Base-by-base conservation (phyloP, 92 coral and sea anemone species). In the Umimayanthus chanpuru region DNA sequence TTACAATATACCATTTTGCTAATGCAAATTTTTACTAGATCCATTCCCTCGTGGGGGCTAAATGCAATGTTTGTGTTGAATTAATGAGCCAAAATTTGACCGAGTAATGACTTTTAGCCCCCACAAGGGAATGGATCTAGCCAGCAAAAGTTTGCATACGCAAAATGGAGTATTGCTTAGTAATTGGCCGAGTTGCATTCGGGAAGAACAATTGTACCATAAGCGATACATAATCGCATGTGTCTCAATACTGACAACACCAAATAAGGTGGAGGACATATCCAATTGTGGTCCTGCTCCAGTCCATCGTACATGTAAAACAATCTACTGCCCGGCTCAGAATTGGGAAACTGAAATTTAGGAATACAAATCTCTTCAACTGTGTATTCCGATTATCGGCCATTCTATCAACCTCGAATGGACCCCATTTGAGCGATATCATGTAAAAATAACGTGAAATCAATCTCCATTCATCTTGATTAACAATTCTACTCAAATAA, bases 341-440 rank as follows among this genome's bases (percentile, higher is more conserved):
- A 43, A 21, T 80, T 76, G 2, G 87, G 90, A 47, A 88, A 90
- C 92, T 88, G 80, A 74, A 86, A 86, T 65, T 80, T 80, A 20
- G 74, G 68, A 73, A 86, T 79, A n/a, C n/a, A 41, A 90, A 86
- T 36, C 92, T 65, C 11, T 10, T 39, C 58, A 90, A 85, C 79
- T 86, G 90, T 20, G 78, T 23, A 47, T 86, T 86, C n/a, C n/a
- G 68, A 67, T 85, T 77, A 66, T 88, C 78, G 9, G 32, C 81
- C 93, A 90, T 90, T 79, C 90, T 86, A 39, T 87, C 85, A 28
- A 90, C 61, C 81, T 90, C 93, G n/a, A 90, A 90, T 5, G 90
- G 85, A 23, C 88, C 90, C 88, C 85, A 87, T 26, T 41, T 23
- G 15, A 23, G 44, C 20, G 90, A 81, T 41, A 41, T 41, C 44